Evolutionary conservation across 2,888 invertebrate species (phyloP).

Genomic region (Ophion ventricosus): DNA sequence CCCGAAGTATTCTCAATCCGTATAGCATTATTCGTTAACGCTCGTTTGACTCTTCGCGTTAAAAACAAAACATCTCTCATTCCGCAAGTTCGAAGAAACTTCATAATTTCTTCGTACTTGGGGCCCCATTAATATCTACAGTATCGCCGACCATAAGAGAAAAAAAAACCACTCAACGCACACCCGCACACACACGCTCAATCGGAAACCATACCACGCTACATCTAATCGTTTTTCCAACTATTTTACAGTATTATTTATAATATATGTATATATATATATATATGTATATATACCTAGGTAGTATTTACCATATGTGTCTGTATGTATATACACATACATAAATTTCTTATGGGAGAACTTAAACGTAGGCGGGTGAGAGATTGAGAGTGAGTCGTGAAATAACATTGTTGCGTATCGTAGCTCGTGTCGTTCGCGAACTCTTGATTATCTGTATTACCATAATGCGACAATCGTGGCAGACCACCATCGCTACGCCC

Average conservation of each 20-base stretch:
- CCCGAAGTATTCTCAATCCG: neutral
- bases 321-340: slow-evolving; percentile 46
- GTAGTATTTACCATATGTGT: slow-evolving; percentile 56
- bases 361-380: slow-evolving; percentile 90
- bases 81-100: slow-evolving; percentile 39
- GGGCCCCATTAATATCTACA: slow-evolving; percentile 63
- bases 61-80: slow-evolving; percentile 5
- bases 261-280: slow-evolving; percentile 44
- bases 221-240: slow-evolving; percentile 47
- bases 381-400: slow-evolving; percentile 92
- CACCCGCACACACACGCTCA: slow-evolving; percentile 10
- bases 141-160: slow-evolving; percentile 43
- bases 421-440: slow-evolving; percentile 92
- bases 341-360: slow-evolving; percentile 62
- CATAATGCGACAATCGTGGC: slow-evolving; percentile 97
- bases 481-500: slow-evolving; percentile 94
- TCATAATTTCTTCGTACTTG: slow-evolving; percentile 52
- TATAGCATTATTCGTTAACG: neutral
- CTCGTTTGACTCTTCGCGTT: neutral
- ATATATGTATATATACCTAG: slow-evolving; percentile 43
- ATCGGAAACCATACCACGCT: slow-evolving; percentile 44
- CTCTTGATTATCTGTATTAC: slow-evolving; percentile 97
- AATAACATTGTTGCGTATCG: slow-evolving; percentile 92
- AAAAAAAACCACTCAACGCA: neutral
- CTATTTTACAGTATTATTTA: slow-evolving; percentile 62